Percentiles rank a stretch among this genome's conserved stretches.
phyloP scores from a whole-genome alignment of 2,797 vertebrate genomes.

The Mormyrus proboscirostris region DNA sequence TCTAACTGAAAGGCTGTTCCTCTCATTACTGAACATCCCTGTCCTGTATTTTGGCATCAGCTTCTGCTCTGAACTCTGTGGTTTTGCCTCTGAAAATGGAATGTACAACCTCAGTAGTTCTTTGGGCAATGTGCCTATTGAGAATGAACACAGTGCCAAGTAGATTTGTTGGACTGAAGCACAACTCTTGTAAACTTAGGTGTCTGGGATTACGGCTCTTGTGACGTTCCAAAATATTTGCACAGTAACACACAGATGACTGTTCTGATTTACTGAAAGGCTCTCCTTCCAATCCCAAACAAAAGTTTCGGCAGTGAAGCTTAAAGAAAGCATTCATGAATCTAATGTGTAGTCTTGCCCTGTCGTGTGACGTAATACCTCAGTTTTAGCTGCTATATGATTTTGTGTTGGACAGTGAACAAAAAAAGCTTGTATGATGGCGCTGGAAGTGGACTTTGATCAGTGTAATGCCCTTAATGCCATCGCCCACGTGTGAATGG shows the following conservation, averaged over 20 bases:
- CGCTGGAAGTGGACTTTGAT: not conserved
- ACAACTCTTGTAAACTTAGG: not conserved
- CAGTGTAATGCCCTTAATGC: conserved; percentile 9
- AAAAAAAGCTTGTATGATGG: conserved; percentile 23
- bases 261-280: not conserved
- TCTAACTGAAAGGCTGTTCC: not conserved
- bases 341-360: not conserved
- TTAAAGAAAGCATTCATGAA: not conserved
- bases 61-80: not conserved
- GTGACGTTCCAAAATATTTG: not conserved
- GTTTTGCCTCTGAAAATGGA: not conserved
- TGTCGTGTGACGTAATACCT: not conserved
- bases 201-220: not conserved
- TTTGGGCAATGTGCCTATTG: not conserved
- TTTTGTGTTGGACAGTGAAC: conserved; percentile 27
- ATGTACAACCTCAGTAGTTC: conserved; percentile 2
- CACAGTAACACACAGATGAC: not conserved
- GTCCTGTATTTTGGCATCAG: not conserved
- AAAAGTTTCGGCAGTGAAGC: not conserved
- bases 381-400: conserved; percentile 28
- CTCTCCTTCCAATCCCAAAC: not conserved
- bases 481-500: not conserved
- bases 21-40: not conserved
- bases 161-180: conserved; percentile 17
- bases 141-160: not conserved